Evolutionary conservation across 2,797 vertebrate species (phyloP).

Genomic region (Euphonia xanthogaster): DNA sequence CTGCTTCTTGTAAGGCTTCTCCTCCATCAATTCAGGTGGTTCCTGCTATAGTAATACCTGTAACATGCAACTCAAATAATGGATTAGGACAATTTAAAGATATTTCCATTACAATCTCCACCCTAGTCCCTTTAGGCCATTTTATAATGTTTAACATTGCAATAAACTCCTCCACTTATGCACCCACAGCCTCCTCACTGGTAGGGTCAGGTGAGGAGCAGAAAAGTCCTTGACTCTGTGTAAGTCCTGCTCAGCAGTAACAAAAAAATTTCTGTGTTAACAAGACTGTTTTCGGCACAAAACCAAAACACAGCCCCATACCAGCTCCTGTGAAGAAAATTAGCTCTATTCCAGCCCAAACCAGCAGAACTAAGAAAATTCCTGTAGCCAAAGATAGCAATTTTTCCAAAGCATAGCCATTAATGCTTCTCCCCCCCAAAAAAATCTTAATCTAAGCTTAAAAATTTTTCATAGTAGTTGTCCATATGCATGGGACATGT

Average conservation of each 20-base stretch:
- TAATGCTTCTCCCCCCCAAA: background rate
- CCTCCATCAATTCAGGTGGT: rapidly evolving
- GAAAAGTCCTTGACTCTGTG: background rate
- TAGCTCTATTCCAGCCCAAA: background rate
- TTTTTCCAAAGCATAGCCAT: background rate
- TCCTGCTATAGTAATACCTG: background rate
- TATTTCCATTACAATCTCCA: background rate
- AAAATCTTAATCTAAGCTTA: background rate
- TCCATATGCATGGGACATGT: background rate
- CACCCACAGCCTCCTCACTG: background rate
- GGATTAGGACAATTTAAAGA: background rate
- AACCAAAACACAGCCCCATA: background rate
- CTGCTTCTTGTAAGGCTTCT: background rate
- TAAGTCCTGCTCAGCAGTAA: background rate
- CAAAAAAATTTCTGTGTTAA: background rate
- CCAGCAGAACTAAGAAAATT: background rate
- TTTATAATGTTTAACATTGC: background rate
- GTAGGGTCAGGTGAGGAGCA: background rate
- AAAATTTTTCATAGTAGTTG: background rate
- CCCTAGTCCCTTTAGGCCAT: background rate
- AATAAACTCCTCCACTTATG: background rate
- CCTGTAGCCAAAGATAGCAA: background rate
- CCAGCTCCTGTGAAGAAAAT: background rate
- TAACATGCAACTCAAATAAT: background rate
- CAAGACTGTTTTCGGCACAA: background rate